Evolutionary conservation across 2,113 vertebrate genomes (phyloP).

Genomic region (Andinoacara biseriatus): DNA sequence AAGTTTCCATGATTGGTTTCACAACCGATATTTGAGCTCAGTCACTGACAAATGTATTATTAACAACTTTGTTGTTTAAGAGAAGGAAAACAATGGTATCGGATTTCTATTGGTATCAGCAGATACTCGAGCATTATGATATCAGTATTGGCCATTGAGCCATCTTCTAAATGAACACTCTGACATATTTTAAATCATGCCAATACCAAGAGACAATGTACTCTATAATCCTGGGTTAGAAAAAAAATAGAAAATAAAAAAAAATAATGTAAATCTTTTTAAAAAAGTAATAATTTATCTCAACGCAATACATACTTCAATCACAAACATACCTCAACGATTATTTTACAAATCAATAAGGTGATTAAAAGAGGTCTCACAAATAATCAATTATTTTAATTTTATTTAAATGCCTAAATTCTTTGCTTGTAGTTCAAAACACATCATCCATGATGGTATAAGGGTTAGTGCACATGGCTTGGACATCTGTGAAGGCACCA

Average conservation of each 20-base stretch:
- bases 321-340: neutral
- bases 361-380: neutral
- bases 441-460: neutral
- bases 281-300: neutral
- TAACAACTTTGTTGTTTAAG: neutral
- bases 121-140: neutral
- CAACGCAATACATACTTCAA: neutral
- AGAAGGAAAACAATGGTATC: neutral
- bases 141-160: neutral
- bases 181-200: neutral
- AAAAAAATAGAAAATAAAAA: no score
- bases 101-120: neutral
- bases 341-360: neutral
- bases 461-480: neutral
- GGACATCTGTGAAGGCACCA: neutral
- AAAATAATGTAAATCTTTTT: no score
- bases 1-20: conserved; percentile 1
- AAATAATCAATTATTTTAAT: neutral
- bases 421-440: neutral
- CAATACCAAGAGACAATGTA: no score
- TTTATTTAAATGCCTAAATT: conserved; percentile 7
- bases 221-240: no score
- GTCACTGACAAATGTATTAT: neutral
- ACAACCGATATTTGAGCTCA: neutral
- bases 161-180: neutral